Conservation (phyloP, 2,888 invertebrate species). For the Cantharis lateralis region DNA sequence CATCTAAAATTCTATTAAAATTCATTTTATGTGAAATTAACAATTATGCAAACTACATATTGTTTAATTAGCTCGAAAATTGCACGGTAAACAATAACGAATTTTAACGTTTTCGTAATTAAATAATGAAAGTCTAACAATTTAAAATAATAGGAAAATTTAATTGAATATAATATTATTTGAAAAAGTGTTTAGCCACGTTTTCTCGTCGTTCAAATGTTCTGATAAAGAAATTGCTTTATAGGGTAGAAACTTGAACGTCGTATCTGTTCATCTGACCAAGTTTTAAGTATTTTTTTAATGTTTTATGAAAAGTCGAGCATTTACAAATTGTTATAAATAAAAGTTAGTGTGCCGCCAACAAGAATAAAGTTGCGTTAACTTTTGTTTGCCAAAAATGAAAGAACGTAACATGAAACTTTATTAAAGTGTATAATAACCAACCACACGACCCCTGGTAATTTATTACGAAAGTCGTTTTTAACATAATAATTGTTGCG, state of each 20-base stretch:
- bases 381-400: slow-evolving; percentile 17
- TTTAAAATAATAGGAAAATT: background rate
- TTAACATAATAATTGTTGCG: slow-evolving; percentile 12
- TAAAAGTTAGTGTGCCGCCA: slow-evolving; percentile 4
- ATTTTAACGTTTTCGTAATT: background rate
- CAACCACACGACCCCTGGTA: background rate
- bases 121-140: no score
- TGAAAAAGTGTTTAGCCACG: background rate
- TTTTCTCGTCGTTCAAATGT: background rate
- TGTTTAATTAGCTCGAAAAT: background rate
- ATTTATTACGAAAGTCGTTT: slow-evolving; percentile 14
- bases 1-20: background rate
- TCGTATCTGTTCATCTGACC: background rate
- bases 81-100: background rate
- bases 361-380: slow-evolving; percentile 7
- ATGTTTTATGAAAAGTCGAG: background rate
- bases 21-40: background rate
- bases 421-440: slow-evolving; percentile 22
- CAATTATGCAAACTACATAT: background rate
- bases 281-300: background rate
- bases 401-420: slow-evolving; percentile 19
- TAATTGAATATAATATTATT: background rate
- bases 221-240: background rate
- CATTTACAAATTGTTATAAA: slow-evolving; percentile 4
- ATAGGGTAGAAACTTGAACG: background rate